Percentiles rank a stretch among this genome's conserved stretches.
phyloP scores from a whole-genome alignment of 2,888 invertebrate species.

The Kuschelorhynchus macadamiae region DNA sequence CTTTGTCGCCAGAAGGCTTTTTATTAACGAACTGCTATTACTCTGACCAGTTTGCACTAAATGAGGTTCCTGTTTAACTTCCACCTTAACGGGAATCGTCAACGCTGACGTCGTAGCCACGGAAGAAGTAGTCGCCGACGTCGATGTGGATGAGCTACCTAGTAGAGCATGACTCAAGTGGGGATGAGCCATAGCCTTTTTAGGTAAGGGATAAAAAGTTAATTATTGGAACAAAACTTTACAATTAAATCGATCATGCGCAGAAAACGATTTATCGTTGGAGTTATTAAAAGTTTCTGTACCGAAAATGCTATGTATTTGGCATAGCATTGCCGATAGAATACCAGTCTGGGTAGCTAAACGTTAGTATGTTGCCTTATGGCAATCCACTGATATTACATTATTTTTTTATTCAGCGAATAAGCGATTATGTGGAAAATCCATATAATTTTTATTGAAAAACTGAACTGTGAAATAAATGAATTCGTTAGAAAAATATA shows the following conservation, averaged over 20 bases:
- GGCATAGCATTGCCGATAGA: too few relatives aligned
- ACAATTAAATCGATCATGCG: conserved; percentile 1
- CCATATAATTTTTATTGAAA: too few relatives aligned
- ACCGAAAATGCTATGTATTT: too few relatives aligned
- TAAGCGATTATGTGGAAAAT: too few relatives aligned
- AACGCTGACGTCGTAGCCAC: conserved; percentile 35
- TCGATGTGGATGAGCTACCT: conserved; percentile 60
- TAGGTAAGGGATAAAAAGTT: conserved; percentile 38
- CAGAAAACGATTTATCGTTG: not conserved
- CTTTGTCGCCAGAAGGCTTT: conserved; percentile 95
- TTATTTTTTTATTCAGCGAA: too few relatives aligned
- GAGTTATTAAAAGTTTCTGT: not conserved
- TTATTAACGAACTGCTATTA: conserved; percentile 83
- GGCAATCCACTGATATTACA: too few relatives aligned
- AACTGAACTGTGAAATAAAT: too few relatives aligned
- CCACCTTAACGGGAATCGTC: conserved; percentile 13
- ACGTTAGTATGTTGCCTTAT: too few relatives aligned
- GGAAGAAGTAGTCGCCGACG: conserved; percentile 55
- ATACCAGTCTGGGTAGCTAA: too few relatives aligned
- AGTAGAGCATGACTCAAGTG: conserved; percentile 75
- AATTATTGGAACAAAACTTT: conserved; percentile 19
- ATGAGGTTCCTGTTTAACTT: conserved; percentile 38
- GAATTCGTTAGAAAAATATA: too few relatives aligned
- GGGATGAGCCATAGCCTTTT: conserved; percentile 74
- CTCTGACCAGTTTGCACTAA: conserved; percentile 26